Conservation (phyloP, 2,888 invertebrate species). For the Zonitis immaculata region DNA sequence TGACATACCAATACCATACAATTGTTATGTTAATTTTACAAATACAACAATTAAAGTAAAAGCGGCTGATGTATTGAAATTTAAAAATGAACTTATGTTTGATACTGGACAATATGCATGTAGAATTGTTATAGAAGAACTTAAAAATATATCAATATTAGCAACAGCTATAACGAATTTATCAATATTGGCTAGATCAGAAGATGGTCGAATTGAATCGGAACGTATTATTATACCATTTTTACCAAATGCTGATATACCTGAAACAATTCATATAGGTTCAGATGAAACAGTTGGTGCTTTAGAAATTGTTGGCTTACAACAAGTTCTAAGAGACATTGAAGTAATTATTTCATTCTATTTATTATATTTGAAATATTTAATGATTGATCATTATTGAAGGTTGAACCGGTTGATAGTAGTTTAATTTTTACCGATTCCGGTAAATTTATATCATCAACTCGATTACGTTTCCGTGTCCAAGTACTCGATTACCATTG, state of each 20-base stretch:
- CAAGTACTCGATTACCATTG: constrained; percentile 45
- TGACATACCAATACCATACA: constrained; percentile 39
- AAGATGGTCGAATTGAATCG: constrained; percentile 34
- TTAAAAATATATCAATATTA: not conserved
- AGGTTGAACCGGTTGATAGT: constrained; percentile 41
- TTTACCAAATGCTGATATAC: constrained; percentile 41
- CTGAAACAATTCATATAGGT: constrained; percentile 29
- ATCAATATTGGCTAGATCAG: constrained; percentile 38
- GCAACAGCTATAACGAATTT: constrained; percentile 14
- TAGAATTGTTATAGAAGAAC: constrained; percentile 18
- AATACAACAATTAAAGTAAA: constrained; percentile 32
- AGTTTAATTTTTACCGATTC: constrained; percentile 37
- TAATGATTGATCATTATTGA: too few species aligned
- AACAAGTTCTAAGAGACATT: constrained; percentile 54
- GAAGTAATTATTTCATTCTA: constrained; percentile 43
- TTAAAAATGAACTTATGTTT: constrained; percentile 38
- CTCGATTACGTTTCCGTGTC: constrained; percentile 33
- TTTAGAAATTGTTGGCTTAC: constrained; percentile 53
- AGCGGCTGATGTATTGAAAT: constrained; percentile 39
- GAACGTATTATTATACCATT: constrained; percentile 39
- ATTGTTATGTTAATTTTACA: constrained; percentile 43
- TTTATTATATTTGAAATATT: too few species aligned
- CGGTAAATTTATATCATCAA: constrained; percentile 27
- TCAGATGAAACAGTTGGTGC: constrained; percentile 30
- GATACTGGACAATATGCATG: constrained; percentile 45